Conservation (phyloP, 2,113 vertebrate genomes). For the Oplegnathus fasciatus region DNA sequence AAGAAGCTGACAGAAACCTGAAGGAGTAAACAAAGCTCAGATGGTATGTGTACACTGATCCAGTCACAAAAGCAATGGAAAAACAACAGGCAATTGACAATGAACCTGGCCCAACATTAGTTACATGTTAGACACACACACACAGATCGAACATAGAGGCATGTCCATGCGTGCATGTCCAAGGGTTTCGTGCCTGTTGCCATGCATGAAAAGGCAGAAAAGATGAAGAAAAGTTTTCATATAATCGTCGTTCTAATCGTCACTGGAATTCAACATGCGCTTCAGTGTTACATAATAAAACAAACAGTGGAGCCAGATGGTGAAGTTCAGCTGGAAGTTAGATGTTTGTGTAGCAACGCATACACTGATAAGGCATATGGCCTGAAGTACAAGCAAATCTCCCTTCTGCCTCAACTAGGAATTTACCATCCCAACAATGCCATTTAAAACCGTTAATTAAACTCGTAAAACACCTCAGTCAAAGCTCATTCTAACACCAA, state of each 20-base stretch:
- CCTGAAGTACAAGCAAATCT: slow-evolving; percentile 44
- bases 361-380: slow-evolving; percentile 30
- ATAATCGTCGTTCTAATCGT: slow-evolving; percentile 29
- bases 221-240: slow-evolving; percentile 38
- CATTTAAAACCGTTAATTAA: slow-evolving; percentile 1
- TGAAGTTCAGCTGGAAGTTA: slow-evolving; percentile 59
- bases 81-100: slow-evolving; percentile 65
- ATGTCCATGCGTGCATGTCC: slow-evolving; percentile 70
- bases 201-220: slow-evolving; percentile 71
- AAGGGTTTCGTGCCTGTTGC: slow-evolving; percentile 60
- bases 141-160: slow-evolving; percentile 67
- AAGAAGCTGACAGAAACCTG: slow-evolving; percentile 31
- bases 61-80: slow-evolving; percentile 73
- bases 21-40: slow-evolving; percentile 38
- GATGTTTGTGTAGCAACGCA: slow-evolving; percentile 44
- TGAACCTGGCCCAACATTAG: slow-evolving; percentile 71
- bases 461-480: slow-evolving; percentile 10
- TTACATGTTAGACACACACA: slow-evolving; percentile 74
- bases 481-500: slow-evolving; percentile 18
- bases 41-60: slow-evolving; percentile 52
- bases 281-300: slow-evolving; percentile 53
- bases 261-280: slow-evolving; percentile 57
- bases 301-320: slow-evolving; percentile 68
- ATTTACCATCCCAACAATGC: slow-evolving; percentile 4
- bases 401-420: slow-evolving; percentile 37